phyloP scores from a whole-genome alignment of 1,140 invertebrate genomes.

The Adoxophyes honmai region DNA sequence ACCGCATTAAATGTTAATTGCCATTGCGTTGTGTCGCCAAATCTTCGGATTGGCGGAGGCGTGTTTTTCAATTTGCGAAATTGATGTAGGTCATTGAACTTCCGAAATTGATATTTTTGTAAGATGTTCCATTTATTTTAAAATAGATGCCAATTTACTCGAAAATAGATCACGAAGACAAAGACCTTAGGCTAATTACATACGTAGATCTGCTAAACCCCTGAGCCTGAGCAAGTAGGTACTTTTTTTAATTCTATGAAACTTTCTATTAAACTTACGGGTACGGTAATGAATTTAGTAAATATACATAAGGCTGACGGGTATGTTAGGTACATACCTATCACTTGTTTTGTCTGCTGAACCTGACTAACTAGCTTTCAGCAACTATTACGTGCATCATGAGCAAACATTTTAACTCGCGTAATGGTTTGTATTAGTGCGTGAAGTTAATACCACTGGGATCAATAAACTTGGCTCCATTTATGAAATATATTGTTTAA shows the following conservation, averaged over 20 bases:
- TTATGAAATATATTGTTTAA: no score
- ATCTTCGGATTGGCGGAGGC: neutral
- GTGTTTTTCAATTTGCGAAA: neutral
- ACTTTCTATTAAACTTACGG: no score
- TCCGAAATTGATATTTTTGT: neutral
- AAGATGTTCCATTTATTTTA: neutral
- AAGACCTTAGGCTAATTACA: no score
- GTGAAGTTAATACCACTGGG: no score
- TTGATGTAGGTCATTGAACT: slow-evolving; percentile 7
- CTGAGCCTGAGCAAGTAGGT: no score
- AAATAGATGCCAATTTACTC: neutral
- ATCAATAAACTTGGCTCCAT: no score
- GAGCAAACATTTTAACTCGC: neutral
- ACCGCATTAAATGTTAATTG: neutral
- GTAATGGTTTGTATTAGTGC: neutral
- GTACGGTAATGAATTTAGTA: no score
- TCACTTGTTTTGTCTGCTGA: neutral
- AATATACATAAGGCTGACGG: no score
- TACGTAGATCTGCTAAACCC: no score
- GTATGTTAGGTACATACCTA: neutral
- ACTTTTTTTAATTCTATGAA: no score
- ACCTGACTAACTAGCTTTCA: slow-evolving; percentile 12
- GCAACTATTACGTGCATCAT: slow-evolving; percentile 1
- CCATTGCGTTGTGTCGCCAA: neutral
- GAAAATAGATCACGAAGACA: no score